These are phyloP conservation scores for Mimumesa dahlbomi DNA, from an alignment of 2,888 invertebrate species.

Conservation along the genomic window DNA sequence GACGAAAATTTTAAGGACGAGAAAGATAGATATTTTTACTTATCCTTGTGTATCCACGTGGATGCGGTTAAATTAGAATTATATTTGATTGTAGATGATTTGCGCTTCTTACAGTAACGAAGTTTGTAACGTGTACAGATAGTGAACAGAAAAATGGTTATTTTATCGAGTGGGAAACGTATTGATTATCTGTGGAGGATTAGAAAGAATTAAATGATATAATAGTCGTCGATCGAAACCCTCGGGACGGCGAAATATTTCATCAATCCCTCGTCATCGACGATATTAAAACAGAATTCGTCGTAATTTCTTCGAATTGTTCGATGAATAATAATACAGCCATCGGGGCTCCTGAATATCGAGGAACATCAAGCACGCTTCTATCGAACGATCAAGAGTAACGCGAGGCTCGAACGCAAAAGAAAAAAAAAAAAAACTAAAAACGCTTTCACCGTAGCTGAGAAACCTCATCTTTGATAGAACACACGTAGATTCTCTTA, in stretches of 20 bases:
- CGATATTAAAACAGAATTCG: constrained; percentile 33
- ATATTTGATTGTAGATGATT: too few species aligned
- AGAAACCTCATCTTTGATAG: background rate
- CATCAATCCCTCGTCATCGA: constrained; percentile 46
- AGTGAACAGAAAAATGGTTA: too few species aligned
- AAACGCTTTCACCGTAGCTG: background rate
- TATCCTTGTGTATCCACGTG: too few species aligned
- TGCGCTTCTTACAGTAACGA: too few species aligned
- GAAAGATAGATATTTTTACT: too few species aligned
- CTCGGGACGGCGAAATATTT: constrained; percentile 59
- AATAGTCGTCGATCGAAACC: constrained; percentile 59
- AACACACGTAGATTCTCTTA: background rate
- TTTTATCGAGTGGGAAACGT: too few species aligned
- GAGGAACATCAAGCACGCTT: constrained; percentile 1
- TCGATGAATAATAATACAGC: constrained; percentile 21
- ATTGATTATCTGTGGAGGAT: constrained; percentile 58
- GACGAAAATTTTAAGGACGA: too few species aligned
- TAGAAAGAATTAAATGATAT: constrained; percentile 29
- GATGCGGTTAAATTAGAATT: too few species aligned
- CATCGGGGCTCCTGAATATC: constrained; percentile 33
- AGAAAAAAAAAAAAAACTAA: background rate
- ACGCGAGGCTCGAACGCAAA: background rate
- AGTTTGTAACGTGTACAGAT: too few species aligned
- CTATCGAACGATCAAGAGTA: too few species aligned
- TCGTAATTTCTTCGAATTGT: constrained; percentile 30